phyloP scores from a whole-genome alignment of 2,888 invertebrate genomes.

The Ectropis crepuscularia region DNA sequence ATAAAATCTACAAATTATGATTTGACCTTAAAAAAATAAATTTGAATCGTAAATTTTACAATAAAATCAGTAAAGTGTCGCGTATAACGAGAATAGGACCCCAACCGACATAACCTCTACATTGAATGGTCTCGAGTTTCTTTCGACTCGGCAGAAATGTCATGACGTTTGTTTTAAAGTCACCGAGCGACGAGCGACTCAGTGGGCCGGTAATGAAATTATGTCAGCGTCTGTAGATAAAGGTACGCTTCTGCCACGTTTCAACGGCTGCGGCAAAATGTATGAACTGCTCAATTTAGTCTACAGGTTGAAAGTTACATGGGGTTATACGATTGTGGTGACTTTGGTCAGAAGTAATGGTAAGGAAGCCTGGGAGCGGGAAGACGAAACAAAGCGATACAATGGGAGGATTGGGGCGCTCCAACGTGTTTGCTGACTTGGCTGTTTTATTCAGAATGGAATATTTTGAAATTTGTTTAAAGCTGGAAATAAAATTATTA shows the following conservation, averaged over 20 bases:
- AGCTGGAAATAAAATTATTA: too few species aligned
- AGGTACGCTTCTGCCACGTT: background rate
- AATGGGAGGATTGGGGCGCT: background rate
- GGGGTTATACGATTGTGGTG: too few species aligned
- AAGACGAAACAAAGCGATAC: conserved; percentile 4
- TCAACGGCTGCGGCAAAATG: too few species aligned
- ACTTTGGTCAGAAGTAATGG: too few species aligned
- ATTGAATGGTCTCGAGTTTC: conserved; percentile 29
- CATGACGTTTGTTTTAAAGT: conserved; percentile 17
- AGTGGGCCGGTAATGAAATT: conserved; percentile 2
- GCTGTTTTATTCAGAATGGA: background rate
- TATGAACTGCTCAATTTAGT: too few species aligned
- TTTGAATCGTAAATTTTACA: background rate
- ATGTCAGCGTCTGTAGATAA: background rate
- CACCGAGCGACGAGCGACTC: background rate
- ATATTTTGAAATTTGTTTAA: too few species aligned
- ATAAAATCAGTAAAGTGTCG: background rate
- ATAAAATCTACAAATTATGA: too few species aligned
- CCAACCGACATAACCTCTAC: conserved; percentile 32
- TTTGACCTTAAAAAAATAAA: background rate
- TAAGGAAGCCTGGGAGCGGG: background rate
- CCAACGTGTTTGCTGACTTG: background rate
- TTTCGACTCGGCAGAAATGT: conserved; percentile 23
- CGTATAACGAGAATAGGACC: background rate
- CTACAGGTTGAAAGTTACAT: too few species aligned